phyloP scores from a whole-genome alignment of 2,113 vertebrate species.

The Odocoileus virginianus region DNA sequence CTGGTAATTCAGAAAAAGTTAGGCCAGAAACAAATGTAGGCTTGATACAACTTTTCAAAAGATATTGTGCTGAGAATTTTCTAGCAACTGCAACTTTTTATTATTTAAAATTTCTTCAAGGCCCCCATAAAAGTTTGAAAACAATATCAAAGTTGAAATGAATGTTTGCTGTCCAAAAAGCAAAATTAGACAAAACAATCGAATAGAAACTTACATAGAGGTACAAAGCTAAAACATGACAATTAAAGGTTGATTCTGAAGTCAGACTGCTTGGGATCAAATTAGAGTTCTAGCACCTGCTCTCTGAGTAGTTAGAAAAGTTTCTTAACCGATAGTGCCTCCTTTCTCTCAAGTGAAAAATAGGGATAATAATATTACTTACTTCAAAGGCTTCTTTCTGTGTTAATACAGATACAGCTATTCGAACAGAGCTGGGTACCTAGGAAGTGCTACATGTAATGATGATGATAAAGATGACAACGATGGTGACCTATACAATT shows the following conservation, averaged over 20 bases:
- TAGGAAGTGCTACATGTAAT: not conserved
- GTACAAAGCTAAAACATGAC: not conserved
- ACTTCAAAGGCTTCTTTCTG: not conserved
- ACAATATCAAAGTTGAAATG: not conserved
- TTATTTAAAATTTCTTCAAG: not conserved
- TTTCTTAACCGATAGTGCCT: not conserved
- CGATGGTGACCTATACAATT: not conserved
- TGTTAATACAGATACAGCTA: not conserved
- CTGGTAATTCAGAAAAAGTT: constrained; percentile 2
- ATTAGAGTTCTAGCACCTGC: not conserved
- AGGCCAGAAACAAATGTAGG: constrained; percentile 15
- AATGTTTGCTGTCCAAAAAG: not conserved
- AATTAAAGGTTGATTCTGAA: not conserved
- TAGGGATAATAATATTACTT: not conserved
- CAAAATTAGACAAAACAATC: not conserved
- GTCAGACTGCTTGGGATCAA: not conserved
- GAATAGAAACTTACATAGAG: not conserved
- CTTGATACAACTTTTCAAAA: not conserved
- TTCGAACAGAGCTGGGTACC: not conserved
- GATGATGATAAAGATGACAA: not conserved
- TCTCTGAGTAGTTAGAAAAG: not conserved
- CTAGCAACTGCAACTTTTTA: not conserved
- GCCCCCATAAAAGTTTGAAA: not conserved
- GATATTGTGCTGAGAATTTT: not conserved
- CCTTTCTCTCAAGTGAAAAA: not conserved